Base-by-base conservation (phyloP, 2,797 vertebrate genomes). In the Rallus crepitans region DNA sequence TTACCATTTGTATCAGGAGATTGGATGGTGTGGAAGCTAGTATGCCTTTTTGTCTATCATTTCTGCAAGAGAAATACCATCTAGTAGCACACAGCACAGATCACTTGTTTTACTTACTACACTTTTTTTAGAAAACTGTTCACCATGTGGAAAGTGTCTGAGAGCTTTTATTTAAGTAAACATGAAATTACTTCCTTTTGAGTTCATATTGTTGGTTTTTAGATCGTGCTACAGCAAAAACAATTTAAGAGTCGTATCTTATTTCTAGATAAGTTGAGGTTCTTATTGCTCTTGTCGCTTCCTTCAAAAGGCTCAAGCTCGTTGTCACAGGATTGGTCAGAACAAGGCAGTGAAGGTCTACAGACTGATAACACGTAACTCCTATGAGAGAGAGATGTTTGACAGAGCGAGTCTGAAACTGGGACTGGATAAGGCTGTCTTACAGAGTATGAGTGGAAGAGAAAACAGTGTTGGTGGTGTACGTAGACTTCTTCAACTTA, bases 321-420 rank as follows among this genome's bases (percentile, higher is more conserved):
- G 99, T 91, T 99, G 99, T 97, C 99, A 99, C 94, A 98, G 99
- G 94, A 99, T 99, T 69, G 99, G 99, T 95, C 99, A 99, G 98
- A 99, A 99, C 98, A 99, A 99, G 97, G 99, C 99, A 9, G 99
- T 99, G 96, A 99, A 99, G 97, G 99, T 99, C 83, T 99, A 99
- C 97, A 98, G 99, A 40, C 97, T 99, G 89, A 99, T 99, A 96
- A 99, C 99, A 50, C 99, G 99, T 33, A 99, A 99, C 96, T 99
- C 99, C 0, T 99, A 99, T 40, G 99, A 99, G 91, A 98, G 99
- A 57, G 99, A 99, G 96, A 99, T 99, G 99, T 99, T 99, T 73
- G 99, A 99, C 97, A 98, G 99, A 35, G 99, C 99, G 92, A 99
- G 99, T 93, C 98, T 99, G 94, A 99, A 99, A 93, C 97, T 99